Evolutionary conservation across 2,113 vertebrate species (phyloP).

Genomic region (Rattus rattus): DNA sequence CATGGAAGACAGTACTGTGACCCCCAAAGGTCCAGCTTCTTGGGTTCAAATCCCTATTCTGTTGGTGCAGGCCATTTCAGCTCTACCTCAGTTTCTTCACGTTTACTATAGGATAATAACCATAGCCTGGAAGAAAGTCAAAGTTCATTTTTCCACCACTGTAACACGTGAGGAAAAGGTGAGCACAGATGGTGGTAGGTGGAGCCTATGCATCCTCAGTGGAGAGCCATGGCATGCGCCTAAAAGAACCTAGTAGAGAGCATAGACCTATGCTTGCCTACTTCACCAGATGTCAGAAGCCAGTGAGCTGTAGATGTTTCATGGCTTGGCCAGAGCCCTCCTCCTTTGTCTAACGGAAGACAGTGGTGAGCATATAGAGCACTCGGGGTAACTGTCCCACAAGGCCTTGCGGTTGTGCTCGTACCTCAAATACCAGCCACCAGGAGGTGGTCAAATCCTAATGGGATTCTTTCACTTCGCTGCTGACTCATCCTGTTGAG

Average conservation of each 20-base stretch:
- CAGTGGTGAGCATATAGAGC: not conserved
- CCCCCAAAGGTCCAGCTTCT: not conserved
- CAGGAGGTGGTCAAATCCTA: not conserved
- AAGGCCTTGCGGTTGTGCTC: fast-evolving
- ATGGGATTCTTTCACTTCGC: not conserved
- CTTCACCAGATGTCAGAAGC: not conserved
- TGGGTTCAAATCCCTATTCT: not conserved
- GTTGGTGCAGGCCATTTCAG: not conserved
- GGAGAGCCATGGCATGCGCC: not conserved
- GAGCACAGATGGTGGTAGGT: fast-evolving
- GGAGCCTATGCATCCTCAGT: not conserved
- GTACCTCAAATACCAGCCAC: no score
- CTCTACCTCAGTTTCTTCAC: not conserved
- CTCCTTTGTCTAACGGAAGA: no score
- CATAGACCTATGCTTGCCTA: not conserved
- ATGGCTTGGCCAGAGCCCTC: not conserved
- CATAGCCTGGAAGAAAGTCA: not conserved
- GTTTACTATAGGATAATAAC: not conserved
- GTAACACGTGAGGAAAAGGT: not conserved
- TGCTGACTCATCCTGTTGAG: not conserved
- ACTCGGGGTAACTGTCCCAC: fast-evolving
- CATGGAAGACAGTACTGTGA: not conserved
- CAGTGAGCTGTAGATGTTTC: no score
- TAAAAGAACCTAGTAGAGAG: not conserved
- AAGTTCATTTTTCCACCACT: not conserved